Base-by-base conservation (phyloP, 2,113 vertebrate genomes). In the Pyrgilauda ruficollis region DNA sequence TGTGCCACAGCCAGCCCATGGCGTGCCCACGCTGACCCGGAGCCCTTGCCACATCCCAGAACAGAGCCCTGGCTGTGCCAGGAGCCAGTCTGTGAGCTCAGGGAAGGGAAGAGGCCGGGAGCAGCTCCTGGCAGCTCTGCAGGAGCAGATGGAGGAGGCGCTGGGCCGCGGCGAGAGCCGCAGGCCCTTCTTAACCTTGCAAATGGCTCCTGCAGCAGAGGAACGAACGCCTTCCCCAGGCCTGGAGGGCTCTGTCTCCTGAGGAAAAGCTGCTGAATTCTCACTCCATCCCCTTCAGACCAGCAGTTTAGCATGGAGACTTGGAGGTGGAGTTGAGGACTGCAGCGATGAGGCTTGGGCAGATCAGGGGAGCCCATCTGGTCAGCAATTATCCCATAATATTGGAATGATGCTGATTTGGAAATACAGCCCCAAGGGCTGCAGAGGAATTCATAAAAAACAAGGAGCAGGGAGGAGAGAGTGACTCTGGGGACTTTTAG, bases 161-260 rank as follows among this genome's bases (percentile, higher is more conserved):
- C 69, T 63, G 39, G n/a, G 87, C 89, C 9, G 1, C 6, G 0
- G 73, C 0, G 0, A 92, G 81, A 90, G 83, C 90, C 33, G 2
- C 84, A 3, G 80, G 84, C 66, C 35, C 89, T 90, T 27, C 77
- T 94, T 93, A 93, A 93, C 96, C 92, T 92, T 76, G 86, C 21
- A 6, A 89, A 92, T 23, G 53, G 91, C 53, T 95, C 55, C 86
- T 11, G 79, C 43, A 50, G 10, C 81, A 5, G 49, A 73, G 63
- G 62, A 66, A 33, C 0, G 13, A 66, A 35, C 0, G 30, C 43
- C 62, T 31, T 8, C 0, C 28, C 49, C 52, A 1, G 64, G 73
- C 88, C 74, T 5, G 44, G 41, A 52, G 74, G 74, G 82, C 76
- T 93, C 74, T 2, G 0, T 18, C 66, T 94, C 77, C 63, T 10